Conservation (phyloP, 2,797 vertebrate genomes). For the Mallotus villosus region DNA sequence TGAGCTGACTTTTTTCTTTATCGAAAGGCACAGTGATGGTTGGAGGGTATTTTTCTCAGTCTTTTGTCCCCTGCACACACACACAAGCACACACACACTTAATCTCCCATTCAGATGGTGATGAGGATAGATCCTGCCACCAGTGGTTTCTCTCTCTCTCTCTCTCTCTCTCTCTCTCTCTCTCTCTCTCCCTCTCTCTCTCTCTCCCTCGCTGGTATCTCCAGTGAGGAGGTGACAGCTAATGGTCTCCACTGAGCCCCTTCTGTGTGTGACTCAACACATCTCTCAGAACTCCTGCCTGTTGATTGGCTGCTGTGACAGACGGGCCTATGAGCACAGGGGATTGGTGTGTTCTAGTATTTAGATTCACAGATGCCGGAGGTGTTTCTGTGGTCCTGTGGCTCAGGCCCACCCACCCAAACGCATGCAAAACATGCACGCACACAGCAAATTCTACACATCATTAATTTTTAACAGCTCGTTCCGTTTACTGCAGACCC, state of each 20-base stretch:
- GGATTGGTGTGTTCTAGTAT: background rate
- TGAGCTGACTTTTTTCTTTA: background rate
- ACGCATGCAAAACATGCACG: background rate
- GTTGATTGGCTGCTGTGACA: background rate
- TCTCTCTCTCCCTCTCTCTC: background rate
- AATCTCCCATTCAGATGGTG: conserved; percentile 11
- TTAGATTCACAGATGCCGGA: background rate
- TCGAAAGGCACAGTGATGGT: background rate
- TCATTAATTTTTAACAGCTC: conserved; percentile 1
- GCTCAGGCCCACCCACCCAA: background rate
- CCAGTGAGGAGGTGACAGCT: background rate
- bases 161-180: background rate
- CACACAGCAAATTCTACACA: background rate
- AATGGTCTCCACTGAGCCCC: background rate
- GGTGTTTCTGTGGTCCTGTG: background rate
- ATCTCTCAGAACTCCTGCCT: background rate
- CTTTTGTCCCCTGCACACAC: background rate
- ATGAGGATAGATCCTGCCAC: conserved; percentile 5
- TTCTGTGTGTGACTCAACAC: background rate
- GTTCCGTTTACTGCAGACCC: background rate
- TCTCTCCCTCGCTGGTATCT: background rate
- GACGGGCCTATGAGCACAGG: background rate
- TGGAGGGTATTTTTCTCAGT: background rate
- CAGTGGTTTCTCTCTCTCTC: background rate
- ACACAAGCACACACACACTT: conserved; percentile 7